Evolutionary conservation across 1,140 invertebrate genomes (phyloP).

Genomic region (Drosophila equinoxialis): DNA sequence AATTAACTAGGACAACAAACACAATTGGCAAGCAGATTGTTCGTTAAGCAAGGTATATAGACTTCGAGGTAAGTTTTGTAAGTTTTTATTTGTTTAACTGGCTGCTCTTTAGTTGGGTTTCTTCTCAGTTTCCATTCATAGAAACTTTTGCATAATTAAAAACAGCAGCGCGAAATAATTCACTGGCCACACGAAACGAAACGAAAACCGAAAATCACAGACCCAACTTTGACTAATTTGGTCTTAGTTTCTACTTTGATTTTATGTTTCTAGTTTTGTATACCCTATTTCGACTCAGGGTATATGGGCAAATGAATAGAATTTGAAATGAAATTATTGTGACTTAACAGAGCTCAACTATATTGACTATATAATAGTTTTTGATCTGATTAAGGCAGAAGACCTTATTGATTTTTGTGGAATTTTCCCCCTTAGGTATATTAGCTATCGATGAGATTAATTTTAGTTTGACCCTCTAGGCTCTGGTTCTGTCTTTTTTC

Average conservation of each 20-base stretch:
- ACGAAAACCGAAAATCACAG: slow-evolving; percentile 15
- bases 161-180: slow-evolving; percentile 70
- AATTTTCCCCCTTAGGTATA: neutral
- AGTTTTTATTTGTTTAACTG: neutral
- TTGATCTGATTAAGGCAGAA: too few relatives aligned
- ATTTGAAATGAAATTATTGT: too few relatives aligned
- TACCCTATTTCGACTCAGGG: neutral
- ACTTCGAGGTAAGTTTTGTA: neutral
- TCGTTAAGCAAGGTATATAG: too few relatives aligned
- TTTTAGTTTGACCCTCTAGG: neutral
- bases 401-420: too few relatives aligned
- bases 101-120: slow-evolving; percentile 27
- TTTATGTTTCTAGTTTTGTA: slow-evolving; percentile 19
- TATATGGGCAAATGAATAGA: too few relatives aligned
- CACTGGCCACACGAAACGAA: slow-evolving; percentile 55
- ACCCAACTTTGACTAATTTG: slow-evolving; percentile 67
- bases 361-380: too few relatives aligned
- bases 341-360: too few relatives aligned
- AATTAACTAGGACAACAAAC: too few relatives aligned
- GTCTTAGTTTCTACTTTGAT: slow-evolving; percentile 42
- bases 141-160: slow-evolving; percentile 65
- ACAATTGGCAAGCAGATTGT: too few relatives aligned
- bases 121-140: slow-evolving; percentile 63
- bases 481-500: neutral
- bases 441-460: neutral